Base-by-base conservation (phyloP, 1,140 invertebrate species). In the Camponotus pennsylvanicus region DNA sequence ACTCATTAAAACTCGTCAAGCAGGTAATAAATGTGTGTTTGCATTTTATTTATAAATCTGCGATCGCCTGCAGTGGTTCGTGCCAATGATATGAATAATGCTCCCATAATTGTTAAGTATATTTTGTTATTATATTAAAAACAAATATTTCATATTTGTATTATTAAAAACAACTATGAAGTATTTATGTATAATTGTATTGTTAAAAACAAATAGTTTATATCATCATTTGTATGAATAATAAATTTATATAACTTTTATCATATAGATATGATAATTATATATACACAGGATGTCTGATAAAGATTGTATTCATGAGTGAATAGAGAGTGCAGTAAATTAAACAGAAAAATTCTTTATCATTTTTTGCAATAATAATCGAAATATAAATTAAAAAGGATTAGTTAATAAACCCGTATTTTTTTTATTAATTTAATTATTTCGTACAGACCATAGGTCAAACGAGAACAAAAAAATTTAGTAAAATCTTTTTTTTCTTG, bases 91-190 rank as follows among this genome's bases (percentile, higher is more conserved):
- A 76, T 32, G 21, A 64, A 77, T 82, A 89, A 61, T 82, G 63
- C 59, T 89, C 40, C 61, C 49, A 49, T 79, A 89, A 52, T 11
- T 57, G 55, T 87, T 78, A 85, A 87, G 87, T 75, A 86, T 76
- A 75, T n/a, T 71, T 90, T 90, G 66, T 92, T 90, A 87, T 86
- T 87, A 40, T 86, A 87, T 9, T 87, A 91, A 55, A 89, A 91
- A 90, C 21, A 76, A 32, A 82, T 89, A 69, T 90, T 89, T 90
- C 92, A 86, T 84, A 89, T 89, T 52, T 80, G 70, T 49, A 52
- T n/a, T 42, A 86, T 86, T 86, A 57, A 80, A 88, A 18, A 32
- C 37, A 84, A 64, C 11, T 86, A 90, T 52, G 49, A 52, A 52
- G 49, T 52, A 52, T 18, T 52, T 52, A 15, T 52, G 15, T 52